Conservation (phyloP, 2,888 invertebrate species). For the Harmothoe impar region DNA sequence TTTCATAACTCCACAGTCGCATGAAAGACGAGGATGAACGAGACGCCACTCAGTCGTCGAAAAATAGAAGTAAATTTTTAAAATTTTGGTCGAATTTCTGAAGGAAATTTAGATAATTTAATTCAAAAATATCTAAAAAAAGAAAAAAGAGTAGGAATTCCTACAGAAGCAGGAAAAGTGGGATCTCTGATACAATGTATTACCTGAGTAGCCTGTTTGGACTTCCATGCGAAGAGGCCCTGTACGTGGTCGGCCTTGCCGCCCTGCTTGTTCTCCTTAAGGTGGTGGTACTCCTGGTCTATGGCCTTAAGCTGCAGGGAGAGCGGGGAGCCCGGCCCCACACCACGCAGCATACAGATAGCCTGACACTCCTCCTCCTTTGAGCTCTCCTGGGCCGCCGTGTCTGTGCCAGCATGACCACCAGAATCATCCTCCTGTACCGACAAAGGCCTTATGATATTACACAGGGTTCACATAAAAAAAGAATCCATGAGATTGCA, state of each 20-base stretch:
- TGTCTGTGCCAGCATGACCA: constrained; percentile 71
- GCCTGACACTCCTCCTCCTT: constrained; percentile 82
- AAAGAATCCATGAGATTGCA: neutral
- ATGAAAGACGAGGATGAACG: no score
- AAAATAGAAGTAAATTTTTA: no score
- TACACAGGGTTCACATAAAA: neutral
- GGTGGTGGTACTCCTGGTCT: constrained; percentile 82
- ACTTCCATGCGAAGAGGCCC: constrained; percentile 81
- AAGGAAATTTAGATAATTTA: no score
- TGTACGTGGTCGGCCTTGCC: constrained; percentile 82
- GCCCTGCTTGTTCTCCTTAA: constrained; percentile 78
- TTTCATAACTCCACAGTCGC: no score
- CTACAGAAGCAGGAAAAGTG: no score
- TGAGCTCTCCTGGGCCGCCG: constrained; percentile 81
- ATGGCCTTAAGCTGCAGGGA: constrained; percentile 82
- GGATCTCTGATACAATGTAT: no score
- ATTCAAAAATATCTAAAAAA: no score
- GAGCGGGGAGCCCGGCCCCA: constrained; percentile 77
- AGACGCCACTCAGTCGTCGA: no score
- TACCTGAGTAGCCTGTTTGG: constrained; percentile 82
- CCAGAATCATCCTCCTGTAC: constrained; percentile 45
- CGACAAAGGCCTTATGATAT: neutral
- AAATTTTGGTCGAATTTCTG: no score
- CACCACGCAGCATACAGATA: constrained; percentile 81
- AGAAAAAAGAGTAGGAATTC: no score